Evolutionary conservation across 2,797 vertebrate genomes (phyloP).

Genomic region (Anableps anableps): DNA sequence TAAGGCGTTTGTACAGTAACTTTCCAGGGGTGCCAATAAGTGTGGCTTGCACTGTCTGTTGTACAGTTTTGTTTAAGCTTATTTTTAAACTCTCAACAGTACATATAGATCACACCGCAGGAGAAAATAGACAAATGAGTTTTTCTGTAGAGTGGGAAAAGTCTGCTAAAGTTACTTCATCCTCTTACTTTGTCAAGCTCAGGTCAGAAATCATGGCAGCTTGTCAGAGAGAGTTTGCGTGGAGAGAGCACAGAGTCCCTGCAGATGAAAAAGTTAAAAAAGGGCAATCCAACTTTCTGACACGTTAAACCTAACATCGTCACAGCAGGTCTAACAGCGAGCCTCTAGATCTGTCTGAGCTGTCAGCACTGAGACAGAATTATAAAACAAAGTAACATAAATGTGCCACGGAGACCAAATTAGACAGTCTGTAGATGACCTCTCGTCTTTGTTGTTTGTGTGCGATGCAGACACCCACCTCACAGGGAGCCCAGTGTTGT

Average conservation of each 20-base stretch:
- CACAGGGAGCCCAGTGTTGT: slow-evolving; percentile 14
- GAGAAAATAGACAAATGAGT: slow-evolving; percentile 40
- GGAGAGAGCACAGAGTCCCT: slow-evolving; percentile 41
- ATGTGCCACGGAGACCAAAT: slow-evolving; percentile 49
- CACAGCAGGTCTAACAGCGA: slow-evolving; percentile 23
- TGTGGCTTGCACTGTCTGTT: background rate
- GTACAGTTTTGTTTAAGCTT: background rate
- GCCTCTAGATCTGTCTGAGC: slow-evolving; percentile 52
- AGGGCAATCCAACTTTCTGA: slow-evolving; percentile 51
- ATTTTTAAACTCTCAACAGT: slow-evolving; percentile 5
- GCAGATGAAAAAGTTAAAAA: slow-evolving; percentile 30
- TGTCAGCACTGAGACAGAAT: slow-evolving; percentile 45
- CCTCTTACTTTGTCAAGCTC: slow-evolving; percentile 37
- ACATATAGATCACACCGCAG: slow-evolving; percentile 17
- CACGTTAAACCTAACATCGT: slow-evolving; percentile 49
- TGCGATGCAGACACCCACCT: slow-evolving; percentile 27
- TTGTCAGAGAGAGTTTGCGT: slow-evolving; percentile 60
- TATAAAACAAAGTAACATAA: slow-evolving; percentile 54
- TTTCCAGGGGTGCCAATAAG: background rate
- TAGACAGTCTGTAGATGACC: slow-evolving; percentile 52
- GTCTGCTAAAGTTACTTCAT: slow-evolving; percentile 53
- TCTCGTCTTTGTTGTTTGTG: slow-evolving; percentile 44
- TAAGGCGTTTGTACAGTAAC: background rate
- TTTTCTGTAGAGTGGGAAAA: slow-evolving; percentile 4
- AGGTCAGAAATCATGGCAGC: slow-evolving; percentile 55